Conservation (phyloP, 2,113 vertebrate genomes). For the Parus major region DNA sequence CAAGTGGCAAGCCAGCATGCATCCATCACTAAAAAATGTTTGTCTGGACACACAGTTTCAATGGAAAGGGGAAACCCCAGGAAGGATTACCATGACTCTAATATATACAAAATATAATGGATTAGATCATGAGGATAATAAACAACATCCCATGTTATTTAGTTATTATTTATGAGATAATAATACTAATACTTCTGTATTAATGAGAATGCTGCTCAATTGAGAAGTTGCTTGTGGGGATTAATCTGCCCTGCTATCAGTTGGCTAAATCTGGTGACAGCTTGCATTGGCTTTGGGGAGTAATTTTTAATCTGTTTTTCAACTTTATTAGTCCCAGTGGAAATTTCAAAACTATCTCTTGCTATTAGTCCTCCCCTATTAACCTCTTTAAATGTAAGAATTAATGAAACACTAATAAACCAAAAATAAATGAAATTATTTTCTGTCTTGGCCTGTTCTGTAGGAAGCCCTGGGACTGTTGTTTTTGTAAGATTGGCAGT, state of each 20-base stretch:
- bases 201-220: not conserved
- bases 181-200: not conserved
- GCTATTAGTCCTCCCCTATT: not conserved
- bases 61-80: not conserved
- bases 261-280: not conserved
- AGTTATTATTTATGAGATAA: not conserved
- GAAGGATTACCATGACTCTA: not conserved
- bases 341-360: not conserved
- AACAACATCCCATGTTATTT: not conserved
- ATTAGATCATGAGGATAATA: not conserved
- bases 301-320: not conserved
- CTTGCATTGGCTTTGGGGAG: not conserved
- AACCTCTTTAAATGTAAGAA: not conserved
- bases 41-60: not conserved
- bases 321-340: not conserved
- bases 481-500: not conserved
- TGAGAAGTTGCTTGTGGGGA: not conserved
- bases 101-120: not conserved
- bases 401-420: not conserved
- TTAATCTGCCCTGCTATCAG: not conserved
- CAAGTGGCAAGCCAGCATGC: not conserved
- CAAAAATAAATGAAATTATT: not conserved
- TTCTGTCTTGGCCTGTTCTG: not conserved
- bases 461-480: not conserved
- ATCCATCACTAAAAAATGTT: not conserved